Base-by-base conservation (phyloP, 1,140 invertebrate species). In the Phocides pigmalion region DNA sequence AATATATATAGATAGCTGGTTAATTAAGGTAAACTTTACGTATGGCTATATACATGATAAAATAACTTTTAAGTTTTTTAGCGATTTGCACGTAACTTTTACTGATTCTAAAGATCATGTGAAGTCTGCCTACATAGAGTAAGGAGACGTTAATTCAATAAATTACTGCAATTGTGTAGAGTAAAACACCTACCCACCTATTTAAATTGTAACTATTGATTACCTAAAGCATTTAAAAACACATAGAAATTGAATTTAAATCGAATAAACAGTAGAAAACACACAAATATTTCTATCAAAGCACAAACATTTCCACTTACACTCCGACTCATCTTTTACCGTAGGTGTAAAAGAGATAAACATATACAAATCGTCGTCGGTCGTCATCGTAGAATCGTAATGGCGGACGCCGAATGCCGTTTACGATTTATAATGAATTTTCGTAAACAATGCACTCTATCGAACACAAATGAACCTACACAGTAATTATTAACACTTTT, bases 331-430 rank as follows among this genome's bases (percentile, higher is more conserved):
- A 71, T 72, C 62, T 70, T 63, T 64, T 65, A 62, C 59, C 49
- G 54, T 63, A 53, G 62, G 79, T 75, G 73, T 68, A 66, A 84
- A 64, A 77, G 82, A 79, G 82, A 85, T 62, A 70, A 72, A 68
- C 22, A 74, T 70, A 73, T 59, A 72, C 68, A 64, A 74, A 78
- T 74, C 76, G 71, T 74, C 71, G 69, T 72, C 64, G 62, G 72
- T 61, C 46, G 49, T 51, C 68, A 49, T 65, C 67, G 62, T 61
- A 65, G 39, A 42, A 71, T 61, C 73, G 76, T 82, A 85, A 87
- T 84, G 84, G 82, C 81, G 80, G 79, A 72, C 76, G n/a, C 68
- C 66, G 58, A 63, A 66, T 62, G 41, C 19, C 25, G 56, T 64
- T 54, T 63, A 69, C 37, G n/a, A 64, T 49, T 69, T 46, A 50